Base-by-base conservation (phyloP, 1,140 invertebrate genomes). In the Cotesia chilonis region DNA sequence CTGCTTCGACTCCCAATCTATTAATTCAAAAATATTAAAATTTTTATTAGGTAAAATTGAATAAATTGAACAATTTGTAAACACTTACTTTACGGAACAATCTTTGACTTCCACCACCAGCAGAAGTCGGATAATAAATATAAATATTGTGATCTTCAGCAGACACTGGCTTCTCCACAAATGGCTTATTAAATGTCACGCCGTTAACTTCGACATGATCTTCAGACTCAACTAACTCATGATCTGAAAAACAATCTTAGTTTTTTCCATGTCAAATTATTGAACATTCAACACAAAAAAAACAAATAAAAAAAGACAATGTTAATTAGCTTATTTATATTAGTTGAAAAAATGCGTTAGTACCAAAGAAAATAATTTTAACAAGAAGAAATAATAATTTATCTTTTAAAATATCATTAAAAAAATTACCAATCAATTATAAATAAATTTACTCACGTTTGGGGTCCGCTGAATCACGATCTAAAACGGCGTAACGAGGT, bases 121-220 rank as follows among this genome's bases (percentile, higher is more conserved):
- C 98, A 3, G 96, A 97, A 3, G 96, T 96, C 0, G 98, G 98
- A 88, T 99, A 99, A 87, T 99, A 99, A 79, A 99, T 99, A 84
- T 99, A 99, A 82, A 99, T 98, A 84, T 99, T 99, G 85, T 99
- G 98, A 88, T 99, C 98, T 88, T 99, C 98, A 0, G 98, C 98
- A 20, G 96, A 98, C 54, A 98, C 92, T 0, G 97, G 97, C 84
- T 99, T 99, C 85, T 99, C 98, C 0, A 99, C 98, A 89, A 99
- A 99, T 0, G 98, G 98, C 84, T 99, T 99, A 82, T 98, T 98
- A 81, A 99, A 99, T 2, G 95, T 92, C 28, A 96, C 92, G 4
- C 97, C 97, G 85, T 99, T 98, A 4, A 99, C 96, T 88, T 99
- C 98, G 7, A 99, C 98, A 79, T 98, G 96, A 88, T 99, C 98